A percentile compares a stretch with the other conserved stretches of the same genome.
These are phyloP conservation scores for Gymnothorax reevesii DNA, from an alignment of 2,797 vertebrate genomes.

Conservation along the genomic window DNA sequence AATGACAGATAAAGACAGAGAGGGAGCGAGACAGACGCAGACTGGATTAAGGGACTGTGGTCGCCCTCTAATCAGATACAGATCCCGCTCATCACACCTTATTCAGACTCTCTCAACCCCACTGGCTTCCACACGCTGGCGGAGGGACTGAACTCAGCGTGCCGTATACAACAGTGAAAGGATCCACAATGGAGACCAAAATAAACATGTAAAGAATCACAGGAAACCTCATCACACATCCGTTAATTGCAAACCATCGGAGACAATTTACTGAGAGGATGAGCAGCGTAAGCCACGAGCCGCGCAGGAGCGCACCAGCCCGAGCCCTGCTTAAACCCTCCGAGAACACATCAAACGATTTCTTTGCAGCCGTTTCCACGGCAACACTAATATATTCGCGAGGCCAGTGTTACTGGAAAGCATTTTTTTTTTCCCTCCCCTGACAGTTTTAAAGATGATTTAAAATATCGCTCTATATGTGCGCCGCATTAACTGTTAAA, in stretches of 20 bases:
- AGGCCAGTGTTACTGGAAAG: conserved; percentile 58
- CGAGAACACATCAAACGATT: conserved; percentile 65
- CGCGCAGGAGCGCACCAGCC: background rate
- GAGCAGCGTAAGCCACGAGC: background rate
- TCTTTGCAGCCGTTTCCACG: conserved; percentile 65
- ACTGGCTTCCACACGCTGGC: background rate
- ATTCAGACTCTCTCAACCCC: background rate
- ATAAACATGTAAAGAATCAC: background rate
- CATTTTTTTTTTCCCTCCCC: conserved; percentile 43
- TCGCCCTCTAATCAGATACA: background rate
- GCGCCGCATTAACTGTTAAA: background rate
- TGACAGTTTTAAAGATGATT: conserved; percentile 62
- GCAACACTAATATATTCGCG: conserved; percentile 68
- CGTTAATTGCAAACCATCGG: background rate
- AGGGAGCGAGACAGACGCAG: background rate
- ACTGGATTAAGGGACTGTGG: background rate
- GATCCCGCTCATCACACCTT: background rate
- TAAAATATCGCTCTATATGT: conserved; percentile 50
- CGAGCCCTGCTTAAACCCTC: conserved; percentile 47
- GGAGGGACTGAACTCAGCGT: background rate
- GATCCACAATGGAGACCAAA: background rate
- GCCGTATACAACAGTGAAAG: background rate
- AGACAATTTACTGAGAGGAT: background rate
- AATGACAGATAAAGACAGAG: background rate
- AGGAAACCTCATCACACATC: background rate